phyloP scores from a whole-genome alignment of 2,888 invertebrate species.

The Adelognathus sp. region DNA sequence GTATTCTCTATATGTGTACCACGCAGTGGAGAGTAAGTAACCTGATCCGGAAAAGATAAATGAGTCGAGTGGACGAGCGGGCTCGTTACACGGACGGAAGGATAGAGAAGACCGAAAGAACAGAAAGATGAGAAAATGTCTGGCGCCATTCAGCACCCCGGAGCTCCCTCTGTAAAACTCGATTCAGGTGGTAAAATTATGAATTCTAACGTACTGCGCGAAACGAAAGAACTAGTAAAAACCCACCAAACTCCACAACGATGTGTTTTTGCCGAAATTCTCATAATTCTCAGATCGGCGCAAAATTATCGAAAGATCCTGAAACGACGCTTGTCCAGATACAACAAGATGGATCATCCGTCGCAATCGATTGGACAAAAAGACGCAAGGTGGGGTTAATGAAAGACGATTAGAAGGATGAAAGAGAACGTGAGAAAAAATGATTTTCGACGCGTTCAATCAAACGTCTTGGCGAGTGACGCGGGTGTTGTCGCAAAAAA shows the following conservation, averaged over 20 bases:
- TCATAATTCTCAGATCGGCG: no score
- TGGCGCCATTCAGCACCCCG: conserved; percentile 45
- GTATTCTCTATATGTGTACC: conserved; percentile 19
- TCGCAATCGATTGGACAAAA: background rate
- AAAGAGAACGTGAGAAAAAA: background rate
- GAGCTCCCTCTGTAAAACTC: background rate
- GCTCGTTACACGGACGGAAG: conserved; percentile 41
- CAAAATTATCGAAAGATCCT: background rate
- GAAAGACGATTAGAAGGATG: background rate
- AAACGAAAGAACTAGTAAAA: background rate
- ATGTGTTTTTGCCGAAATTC: background rate
- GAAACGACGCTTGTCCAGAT: background rate
- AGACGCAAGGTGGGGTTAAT: background rate
- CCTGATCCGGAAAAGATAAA: conserved; percentile 58
- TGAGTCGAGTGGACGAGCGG: conserved; percentile 49
- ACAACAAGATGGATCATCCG: background rate
- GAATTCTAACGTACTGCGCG: background rate
- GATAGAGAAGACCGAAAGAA: conserved; percentile 1
- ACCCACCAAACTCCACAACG: background rate
- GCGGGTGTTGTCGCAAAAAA: conserved; percentile 9
- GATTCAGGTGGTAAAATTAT: conserved; percentile 18
- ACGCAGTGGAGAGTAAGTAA: conserved; percentile 44
- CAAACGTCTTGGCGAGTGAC: background rate
- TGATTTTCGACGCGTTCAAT: background rate
- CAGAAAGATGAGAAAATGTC: conserved; percentile 49